Percentiles rank a stretch among this genome's conserved stretches.
phyloP scores from a whole-genome alignment of 30 jellyfish, hydroid and myxozoan species.

The Mastigias papua region DNA sequence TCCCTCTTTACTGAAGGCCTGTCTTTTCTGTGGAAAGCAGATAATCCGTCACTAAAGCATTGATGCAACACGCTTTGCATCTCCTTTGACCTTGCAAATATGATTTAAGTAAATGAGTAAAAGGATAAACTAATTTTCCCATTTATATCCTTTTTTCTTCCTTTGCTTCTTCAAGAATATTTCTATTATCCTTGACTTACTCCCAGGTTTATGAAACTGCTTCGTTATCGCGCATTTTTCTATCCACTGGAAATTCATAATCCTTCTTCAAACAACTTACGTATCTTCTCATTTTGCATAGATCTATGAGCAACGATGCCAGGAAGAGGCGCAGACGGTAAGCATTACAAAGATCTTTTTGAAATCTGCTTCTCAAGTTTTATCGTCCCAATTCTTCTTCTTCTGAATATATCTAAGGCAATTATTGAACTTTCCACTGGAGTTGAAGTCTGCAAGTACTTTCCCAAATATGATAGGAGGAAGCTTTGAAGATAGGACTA shows the following conservation, averaged over 20 bases:
- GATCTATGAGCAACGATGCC: slow-evolving; percentile 77
- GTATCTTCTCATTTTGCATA: slow-evolving; percentile 8
- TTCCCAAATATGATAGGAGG: no score
- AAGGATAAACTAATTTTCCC: not conserved
- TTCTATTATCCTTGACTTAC: not conserved
- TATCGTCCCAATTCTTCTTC: no score
- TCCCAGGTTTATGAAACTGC: not conserved
- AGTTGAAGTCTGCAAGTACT: no score
- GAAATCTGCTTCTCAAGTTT: not conserved
- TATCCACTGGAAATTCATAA: not conserved
- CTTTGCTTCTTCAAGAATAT: not conserved
- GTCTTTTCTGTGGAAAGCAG: no score
- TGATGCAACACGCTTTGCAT: no score
- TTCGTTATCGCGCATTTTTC: not conserved
- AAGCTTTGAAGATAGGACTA: no score
- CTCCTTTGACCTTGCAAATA: no score
- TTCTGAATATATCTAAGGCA: no score
- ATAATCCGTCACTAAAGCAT: no score
- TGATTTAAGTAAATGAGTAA: no score
- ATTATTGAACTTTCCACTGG: no score
- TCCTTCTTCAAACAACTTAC: no score
- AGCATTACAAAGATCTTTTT: not conserved
- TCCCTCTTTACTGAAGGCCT: not conserved
- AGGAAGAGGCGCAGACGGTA: slow-evolving; percentile 67
- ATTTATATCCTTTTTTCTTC: not conserved